These are phyloP conservation scores for Andinoacara biseriatus DNA, from an alignment of 2,113 vertebrate species.

Conservation along the genomic window DNA sequence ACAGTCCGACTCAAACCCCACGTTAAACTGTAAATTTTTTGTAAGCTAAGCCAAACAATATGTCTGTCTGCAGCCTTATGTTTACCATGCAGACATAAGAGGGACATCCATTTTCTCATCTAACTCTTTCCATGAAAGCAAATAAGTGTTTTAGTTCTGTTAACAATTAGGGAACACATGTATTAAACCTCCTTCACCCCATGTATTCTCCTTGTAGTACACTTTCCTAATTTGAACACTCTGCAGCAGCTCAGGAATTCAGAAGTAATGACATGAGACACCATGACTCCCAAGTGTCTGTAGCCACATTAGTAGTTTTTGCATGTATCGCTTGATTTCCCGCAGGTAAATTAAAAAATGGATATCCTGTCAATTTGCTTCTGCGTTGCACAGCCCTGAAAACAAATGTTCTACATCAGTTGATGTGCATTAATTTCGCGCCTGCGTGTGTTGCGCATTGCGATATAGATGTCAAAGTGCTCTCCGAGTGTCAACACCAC, in stretches of 20 bases:
- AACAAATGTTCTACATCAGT: slow-evolving; percentile 48
- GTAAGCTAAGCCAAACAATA: not conserved
- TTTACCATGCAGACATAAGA: not conserved
- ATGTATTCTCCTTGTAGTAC: not conserved
- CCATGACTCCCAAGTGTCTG: slow-evolving; percentile 8
- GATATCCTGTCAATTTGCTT: slow-evolving; percentile 47
- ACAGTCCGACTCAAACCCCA: not conserved
- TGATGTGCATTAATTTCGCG: slow-evolving; percentile 52
- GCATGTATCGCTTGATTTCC: slow-evolving; percentile 30
- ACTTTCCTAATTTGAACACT: not conserved
- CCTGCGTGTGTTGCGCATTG: not conserved
- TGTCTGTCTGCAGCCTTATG: not conserved
- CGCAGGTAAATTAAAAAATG: slow-evolving; percentile 62
- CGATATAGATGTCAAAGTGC: slow-evolving; percentile 52
- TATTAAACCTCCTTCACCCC: not conserved
- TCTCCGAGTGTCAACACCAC: slow-evolving; percentile 24
- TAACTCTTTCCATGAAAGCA: not conserved
- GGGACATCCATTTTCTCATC: not conserved
- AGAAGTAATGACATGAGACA: slow-evolving; percentile 21
- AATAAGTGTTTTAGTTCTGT: not conserved
- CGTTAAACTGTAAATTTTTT: not conserved
- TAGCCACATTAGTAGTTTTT: slow-evolving; percentile 27
- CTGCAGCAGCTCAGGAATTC: not conserved
- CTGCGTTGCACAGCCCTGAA: slow-evolving; percentile 11
- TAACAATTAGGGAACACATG: not conserved